These are phyloP conservation scores for Megathymus violae DNA, from an alignment of 1,140 invertebrate species.

Conservation along the genomic window DNA sequence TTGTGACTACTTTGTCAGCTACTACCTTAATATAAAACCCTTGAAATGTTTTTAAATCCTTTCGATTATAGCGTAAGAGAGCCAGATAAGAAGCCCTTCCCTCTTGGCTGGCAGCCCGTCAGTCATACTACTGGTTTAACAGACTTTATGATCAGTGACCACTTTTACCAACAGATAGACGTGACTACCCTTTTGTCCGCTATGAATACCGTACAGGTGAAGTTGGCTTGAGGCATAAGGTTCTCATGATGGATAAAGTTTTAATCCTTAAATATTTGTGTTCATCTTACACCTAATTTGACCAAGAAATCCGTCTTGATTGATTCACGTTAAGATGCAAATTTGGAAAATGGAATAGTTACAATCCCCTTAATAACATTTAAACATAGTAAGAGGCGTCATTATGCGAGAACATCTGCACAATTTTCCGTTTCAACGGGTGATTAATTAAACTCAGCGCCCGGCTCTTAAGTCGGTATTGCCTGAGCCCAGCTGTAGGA, in stretches of 20 bases:
- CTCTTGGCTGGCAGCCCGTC: no score
- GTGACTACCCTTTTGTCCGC: no score
- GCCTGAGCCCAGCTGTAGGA: conserved; percentile 19
- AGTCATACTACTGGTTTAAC: no score
- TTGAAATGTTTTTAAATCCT: no score
- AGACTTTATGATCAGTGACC: no score
- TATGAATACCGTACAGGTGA: no score
- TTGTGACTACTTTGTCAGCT: no score
- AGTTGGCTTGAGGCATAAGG: not conserved
- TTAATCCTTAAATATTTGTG: not conserved
- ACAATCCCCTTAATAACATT: conserved; percentile 25
- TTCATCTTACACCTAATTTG: conserved; percentile 11
- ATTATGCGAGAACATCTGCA: conserved; percentile 57
- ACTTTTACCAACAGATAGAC: no score
- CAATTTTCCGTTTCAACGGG: conserved; percentile 60
- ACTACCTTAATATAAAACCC: no score
- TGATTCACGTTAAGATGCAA: conserved; percentile 27
- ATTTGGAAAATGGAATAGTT: conserved; percentile 33
- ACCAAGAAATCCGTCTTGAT: conserved; percentile 18
- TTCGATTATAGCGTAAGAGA: no score
- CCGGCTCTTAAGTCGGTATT: conserved; percentile 10
- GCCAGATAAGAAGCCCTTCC: no score
- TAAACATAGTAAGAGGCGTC: conserved; percentile 48
- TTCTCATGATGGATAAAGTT: not conserved
- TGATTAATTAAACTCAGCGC: conserved; percentile 61